Evolutionary conservation across 2,113 vertebrate species (phyloP), one percentile per base, ranked within the genome.

Genomic region (Epinephelus moara): DNA sequence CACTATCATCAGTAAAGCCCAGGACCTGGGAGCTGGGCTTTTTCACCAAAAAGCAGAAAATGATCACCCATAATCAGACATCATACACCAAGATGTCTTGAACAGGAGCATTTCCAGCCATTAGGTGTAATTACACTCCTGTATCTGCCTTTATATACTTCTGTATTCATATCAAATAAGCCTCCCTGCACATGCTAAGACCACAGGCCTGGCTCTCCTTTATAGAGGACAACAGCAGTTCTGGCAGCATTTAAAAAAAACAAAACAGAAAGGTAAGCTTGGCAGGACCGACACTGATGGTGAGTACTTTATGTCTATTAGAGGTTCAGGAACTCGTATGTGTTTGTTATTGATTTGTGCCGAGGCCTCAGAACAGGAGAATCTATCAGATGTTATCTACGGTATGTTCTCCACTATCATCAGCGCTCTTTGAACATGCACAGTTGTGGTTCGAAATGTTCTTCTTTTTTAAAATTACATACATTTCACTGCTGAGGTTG

Each of bases 51-150:
- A 87, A 92, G 85, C 91, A 88, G 81, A 93, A 93, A 91, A 95
- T 92, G 94, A 94, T 94, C 94, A 92, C 93, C 91, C 77, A 94
- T 93, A 94, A 95, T 95, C 93, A 95, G 85, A 89, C 87, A 89
- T 85, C 84, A 91, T 84, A 90, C 70, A 10, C 85, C 81, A 91
- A 93, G 90, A 91, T 94, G 89, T 94, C 92, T 93, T 94, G 88
- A 94, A 94, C 92, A 93, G 94, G 78, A 90, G 82, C 81, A 88
- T 93, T 91, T 93, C 90, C 86, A 90, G 82, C 93, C 87, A 96
- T 95, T 95, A 95, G 64, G 76, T 83, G 89, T 90, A 94, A 96
- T 95, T 96, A 93, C 94, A 72, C 87, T 90, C 61, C 87, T 85
- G 86, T 88, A 85, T 86, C 89, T 92, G 88, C 82, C 80, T 92